Percentiles rank a stretch among this genome's conserved stretches.
These are phyloP conservation scores for Piaya cayana DNA, from an alignment of 2,113 vertebrate species.

Conservation along the genomic window DNA sequence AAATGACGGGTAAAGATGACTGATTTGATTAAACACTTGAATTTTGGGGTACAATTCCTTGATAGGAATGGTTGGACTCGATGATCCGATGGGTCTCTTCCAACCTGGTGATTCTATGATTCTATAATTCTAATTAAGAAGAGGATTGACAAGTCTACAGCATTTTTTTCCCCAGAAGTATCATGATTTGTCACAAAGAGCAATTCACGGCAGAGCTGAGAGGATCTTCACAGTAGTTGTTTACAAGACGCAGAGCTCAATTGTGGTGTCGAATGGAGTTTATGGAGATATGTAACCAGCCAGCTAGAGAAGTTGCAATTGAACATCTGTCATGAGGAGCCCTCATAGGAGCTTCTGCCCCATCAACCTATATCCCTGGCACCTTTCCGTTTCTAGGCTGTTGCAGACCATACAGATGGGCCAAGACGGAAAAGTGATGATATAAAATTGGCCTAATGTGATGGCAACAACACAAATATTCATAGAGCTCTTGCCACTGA, in stretches of 20 bases:
- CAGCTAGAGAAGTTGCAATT: background rate
- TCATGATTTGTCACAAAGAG: background rate
- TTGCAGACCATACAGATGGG: background rate
- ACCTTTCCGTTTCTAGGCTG: background rate
- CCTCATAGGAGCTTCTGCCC: background rate
- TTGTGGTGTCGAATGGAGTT: background rate
- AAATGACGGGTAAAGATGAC: background rate
- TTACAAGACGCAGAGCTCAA: background rate
- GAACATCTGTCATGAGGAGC: background rate
- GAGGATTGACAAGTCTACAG: background rate
- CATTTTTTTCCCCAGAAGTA: rapidly evolving
- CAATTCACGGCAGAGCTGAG: background rate
- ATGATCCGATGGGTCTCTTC: no score
- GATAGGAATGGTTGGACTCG: no score
- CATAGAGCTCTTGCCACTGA: background rate
- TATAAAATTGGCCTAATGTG: background rate
- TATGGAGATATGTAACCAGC: background rate
- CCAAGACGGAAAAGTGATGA: background rate
- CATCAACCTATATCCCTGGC: no score
- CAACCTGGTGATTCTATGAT: no score
- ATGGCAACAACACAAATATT: background rate
- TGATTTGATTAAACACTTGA: background rate
- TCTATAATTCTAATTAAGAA: background rate
- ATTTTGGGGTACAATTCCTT: background rate
- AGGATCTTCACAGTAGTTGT: background rate